Percentiles rank a stretch among this genome's conserved stretches.
Conservation (phyloP, 1,140 invertebrate species). For the Penaeus japonicus region DNA sequence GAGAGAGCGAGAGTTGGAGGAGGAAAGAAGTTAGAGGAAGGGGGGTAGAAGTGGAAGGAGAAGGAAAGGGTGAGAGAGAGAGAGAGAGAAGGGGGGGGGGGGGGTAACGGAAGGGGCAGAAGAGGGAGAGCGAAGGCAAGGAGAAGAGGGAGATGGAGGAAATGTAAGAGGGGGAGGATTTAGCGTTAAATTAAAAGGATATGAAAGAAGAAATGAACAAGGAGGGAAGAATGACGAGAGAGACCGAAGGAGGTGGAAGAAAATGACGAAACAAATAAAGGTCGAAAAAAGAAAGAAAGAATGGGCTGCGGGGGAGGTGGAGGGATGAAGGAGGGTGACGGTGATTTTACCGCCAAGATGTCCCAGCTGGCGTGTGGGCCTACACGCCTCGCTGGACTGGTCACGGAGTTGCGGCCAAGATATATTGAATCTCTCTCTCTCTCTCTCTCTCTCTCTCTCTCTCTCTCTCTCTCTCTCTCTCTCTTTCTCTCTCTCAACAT, state of each 20-base stretch:
- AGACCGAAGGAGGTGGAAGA: background rate
- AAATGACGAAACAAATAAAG: background rate
- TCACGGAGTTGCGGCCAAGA: too few relatives aligned
- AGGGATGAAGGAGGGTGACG: background rate
- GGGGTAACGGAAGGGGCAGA: background rate
- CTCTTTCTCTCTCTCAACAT: background rate
- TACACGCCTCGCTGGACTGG: too few relatives aligned
- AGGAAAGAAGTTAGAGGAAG: background rate
- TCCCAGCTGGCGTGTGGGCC: too few relatives aligned
- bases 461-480: constrained; percentile 16
- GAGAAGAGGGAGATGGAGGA: too few relatives aligned
- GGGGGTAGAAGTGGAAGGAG: background rate
- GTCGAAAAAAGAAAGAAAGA: too few relatives aligned
- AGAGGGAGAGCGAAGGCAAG: background rate
- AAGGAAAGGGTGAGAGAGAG: background rate
- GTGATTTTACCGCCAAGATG: background rate
- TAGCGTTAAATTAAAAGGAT: background rate
- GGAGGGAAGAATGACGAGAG: background rate
- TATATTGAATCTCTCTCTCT: too few relatives aligned
- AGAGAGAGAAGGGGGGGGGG: background rate
- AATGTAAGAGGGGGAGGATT: too few relatives aligned
- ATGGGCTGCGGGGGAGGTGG: background rate
- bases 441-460: background rate
- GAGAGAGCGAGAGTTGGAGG: background rate
- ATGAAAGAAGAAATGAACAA: background rate